Evolutionary conservation across 2,888 invertebrate genomes (phyloP).

Genomic region (Adela reaumurella): DNA sequence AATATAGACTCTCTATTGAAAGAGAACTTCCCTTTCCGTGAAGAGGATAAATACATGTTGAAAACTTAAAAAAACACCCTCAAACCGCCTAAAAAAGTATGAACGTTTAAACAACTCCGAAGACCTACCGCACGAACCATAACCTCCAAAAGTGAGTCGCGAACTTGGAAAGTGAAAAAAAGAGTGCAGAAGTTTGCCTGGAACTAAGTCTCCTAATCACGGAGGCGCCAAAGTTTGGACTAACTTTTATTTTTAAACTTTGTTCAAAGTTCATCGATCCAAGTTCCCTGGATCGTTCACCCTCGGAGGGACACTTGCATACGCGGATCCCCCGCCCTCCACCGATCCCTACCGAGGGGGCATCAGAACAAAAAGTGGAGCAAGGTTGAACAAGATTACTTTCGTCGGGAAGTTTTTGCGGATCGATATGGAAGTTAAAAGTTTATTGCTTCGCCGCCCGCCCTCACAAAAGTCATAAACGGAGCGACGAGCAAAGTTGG

Average conservation of each 20-base stretch:
- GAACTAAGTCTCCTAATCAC: slow-evolving; percentile 57
- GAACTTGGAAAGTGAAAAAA: slow-evolving; percentile 48
- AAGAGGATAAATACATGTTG: background rate
- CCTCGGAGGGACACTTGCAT: slow-evolving; percentile 54
- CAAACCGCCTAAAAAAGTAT: background rate
- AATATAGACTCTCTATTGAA: no score
- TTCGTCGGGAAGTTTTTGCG: slow-evolving; percentile 45
- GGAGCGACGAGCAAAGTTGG: slow-evolving; percentile 7
- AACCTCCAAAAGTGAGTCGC: background rate
- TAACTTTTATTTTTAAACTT: slow-evolving; percentile 52
- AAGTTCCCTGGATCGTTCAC: slow-evolving; percentile 39
- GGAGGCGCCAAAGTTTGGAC: slow-evolving; percentile 46
- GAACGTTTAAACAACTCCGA: background rate
- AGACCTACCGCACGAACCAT: background rate
- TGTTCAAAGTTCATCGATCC: slow-evolving; percentile 52
- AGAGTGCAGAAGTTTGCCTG: slow-evolving; percentile 50
- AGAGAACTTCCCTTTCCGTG: background rate
- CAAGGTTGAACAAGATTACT: slow-evolving; percentile 52
- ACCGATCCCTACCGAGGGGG: slow-evolving; percentile 23
- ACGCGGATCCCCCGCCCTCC: slow-evolving; percentile 21
- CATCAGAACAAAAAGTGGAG: slow-evolving; percentile 51
- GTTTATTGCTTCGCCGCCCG: slow-evolving; percentile 27
- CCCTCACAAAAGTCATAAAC: slow-evolving; percentile 4
- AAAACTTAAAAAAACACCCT: background rate
- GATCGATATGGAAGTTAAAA: slow-evolving; percentile 50